Conservation (phyloP, 2,797 vertebrate genomes). For the Pseudochromis fuscus region DNA sequence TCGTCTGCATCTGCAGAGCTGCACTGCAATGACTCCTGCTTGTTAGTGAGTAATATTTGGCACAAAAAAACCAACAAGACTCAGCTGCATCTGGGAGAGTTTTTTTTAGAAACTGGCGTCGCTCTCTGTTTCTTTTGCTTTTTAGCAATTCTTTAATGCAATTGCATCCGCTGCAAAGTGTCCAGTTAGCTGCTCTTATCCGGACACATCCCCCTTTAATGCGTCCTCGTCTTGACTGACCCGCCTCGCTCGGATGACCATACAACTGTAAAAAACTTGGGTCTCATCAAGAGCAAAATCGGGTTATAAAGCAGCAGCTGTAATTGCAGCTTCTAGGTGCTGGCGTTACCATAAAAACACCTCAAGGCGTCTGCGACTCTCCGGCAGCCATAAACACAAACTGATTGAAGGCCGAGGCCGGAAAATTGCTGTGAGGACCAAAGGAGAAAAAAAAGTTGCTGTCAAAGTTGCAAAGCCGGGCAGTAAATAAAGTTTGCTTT, state of each 20-base stretch:
- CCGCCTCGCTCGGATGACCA: neutral
- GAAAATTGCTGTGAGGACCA: constrained; percentile 43
- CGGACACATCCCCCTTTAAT: neutral
- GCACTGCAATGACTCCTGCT: constrained; percentile 18
- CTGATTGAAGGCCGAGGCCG: constrained; percentile 28
- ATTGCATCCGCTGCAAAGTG: neutral
- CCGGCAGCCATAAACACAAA: constrained; percentile 32
- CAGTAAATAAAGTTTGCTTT: constrained; percentile 62
- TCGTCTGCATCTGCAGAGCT: constrained; percentile 36
- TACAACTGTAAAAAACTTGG: neutral
- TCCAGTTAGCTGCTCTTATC: neutral
- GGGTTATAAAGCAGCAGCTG: constrained; percentile 13
- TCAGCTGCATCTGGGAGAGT: constrained; percentile 15
- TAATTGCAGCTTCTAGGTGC: constrained; percentile 16
- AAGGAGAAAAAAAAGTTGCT: constrained; percentile 25
- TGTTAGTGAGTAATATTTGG: constrained; percentile 45
- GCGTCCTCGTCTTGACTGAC: neutral
- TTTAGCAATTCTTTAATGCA: neutral
- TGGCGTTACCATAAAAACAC: constrained; percentile 46
- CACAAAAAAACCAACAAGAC: constrained; percentile 20
- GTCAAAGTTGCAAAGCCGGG: constrained; percentile 44
- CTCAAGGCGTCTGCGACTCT: constrained; percentile 31
- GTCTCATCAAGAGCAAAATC: constrained; percentile 7
- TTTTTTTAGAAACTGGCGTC: constrained; percentile 12
- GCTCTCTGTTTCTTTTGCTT: neutral